phyloP scores from a whole-genome alignment of 2,888 invertebrate species.

The Oligia strigilis region DNA sequence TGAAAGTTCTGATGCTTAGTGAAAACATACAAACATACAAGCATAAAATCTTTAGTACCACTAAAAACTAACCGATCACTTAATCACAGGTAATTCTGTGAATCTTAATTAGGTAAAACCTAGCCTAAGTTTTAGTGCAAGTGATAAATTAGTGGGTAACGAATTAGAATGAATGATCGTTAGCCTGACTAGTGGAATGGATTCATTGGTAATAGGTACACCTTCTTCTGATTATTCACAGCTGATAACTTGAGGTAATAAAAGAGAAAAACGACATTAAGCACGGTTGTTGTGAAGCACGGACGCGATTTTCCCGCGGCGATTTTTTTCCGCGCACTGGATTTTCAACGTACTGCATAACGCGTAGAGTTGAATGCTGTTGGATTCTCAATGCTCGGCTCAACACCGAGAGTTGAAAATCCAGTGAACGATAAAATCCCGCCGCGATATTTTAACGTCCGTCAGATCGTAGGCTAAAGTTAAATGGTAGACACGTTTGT shows the following conservation, averaged over 20 bases:
- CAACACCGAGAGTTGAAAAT: too few relatives aligned
- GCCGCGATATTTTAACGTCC: too few relatives aligned
- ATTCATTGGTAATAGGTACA: conserved; percentile 1
- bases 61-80: conserved; percentile 22
- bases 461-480: not conserved
- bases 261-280: not conserved
- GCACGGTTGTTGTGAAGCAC: not conserved
- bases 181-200: not conserved
- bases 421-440: too few relatives aligned
- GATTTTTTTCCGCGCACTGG: too few relatives aligned
- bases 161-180: conserved; percentile 12
- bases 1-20: not conserved
- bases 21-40: conserved; percentile 1
- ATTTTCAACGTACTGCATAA: too few relatives aligned
- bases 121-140: conserved; percentile 33
- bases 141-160: conserved; percentile 27
- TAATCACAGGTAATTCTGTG: conserved; percentile 23
- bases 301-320: not conserved
- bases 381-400: too few relatives aligned
- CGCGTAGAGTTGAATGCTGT: not conserved
- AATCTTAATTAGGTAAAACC: conserved; percentile 32
- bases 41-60: conserved; percentile 2
- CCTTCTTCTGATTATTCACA: conserved; percentile 12
- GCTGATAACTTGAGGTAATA: conserved; percentile 2
- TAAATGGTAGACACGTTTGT: not conserved